A percentile compares a stretch with the other conserved stretches of the same genome.
phyloP scores from a whole-genome alignment of 2,797 vertebrate genomes.

The Pantherophis alleghaniensis region DNA sequence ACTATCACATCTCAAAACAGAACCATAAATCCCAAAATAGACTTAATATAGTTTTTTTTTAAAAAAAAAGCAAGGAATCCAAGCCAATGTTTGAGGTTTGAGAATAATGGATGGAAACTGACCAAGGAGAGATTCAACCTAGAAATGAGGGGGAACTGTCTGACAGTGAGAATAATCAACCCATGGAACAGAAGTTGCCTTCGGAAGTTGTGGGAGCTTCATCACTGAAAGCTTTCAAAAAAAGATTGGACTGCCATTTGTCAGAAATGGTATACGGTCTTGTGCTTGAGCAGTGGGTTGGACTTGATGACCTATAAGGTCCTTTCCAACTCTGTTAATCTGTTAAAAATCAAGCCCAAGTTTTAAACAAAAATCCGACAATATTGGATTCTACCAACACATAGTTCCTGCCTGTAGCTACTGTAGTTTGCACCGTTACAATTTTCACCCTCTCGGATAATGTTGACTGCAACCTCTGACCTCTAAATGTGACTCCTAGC shows the following conservation, averaged over 20 bases:
- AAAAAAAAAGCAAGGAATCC: not conserved
- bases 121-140: too few species aligned
- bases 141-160: too few species aligned
- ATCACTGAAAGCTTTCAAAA: too few species aligned
- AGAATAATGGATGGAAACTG: too few species aligned
- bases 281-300: too few species aligned
- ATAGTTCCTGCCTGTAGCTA: not conserved
- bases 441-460: not conserved
- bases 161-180: too few species aligned
- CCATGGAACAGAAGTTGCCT: too few species aligned
- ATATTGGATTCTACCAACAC: not conserved
- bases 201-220: too few species aligned
- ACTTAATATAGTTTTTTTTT: not conserved
- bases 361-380: not conserved
- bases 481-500: not conserved
- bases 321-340: too few species aligned
- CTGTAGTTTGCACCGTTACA: not conserved
- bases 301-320: too few species aligned
- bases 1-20: not conserved
- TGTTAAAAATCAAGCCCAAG: not conserved
- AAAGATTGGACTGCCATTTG: too few species aligned
- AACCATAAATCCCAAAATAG: not conserved
- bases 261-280: too few species aligned
- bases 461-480: not conserved
- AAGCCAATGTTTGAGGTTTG: not conserved